Conservation (phyloP, 1,140 invertebrate genomes). For the Drosophila insularis region DNA sequence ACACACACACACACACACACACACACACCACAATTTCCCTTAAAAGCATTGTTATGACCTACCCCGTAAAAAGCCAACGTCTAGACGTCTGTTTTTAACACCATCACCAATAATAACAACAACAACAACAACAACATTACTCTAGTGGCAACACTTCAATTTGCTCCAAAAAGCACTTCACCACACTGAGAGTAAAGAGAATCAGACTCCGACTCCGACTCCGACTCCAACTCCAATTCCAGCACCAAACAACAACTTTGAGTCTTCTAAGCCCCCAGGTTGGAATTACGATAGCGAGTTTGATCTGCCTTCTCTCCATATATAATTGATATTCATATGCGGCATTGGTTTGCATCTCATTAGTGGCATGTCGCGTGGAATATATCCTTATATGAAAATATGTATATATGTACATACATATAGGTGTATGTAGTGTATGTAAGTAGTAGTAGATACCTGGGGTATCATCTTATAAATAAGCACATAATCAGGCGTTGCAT, state of each 20-base stretch:
- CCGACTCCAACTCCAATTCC: no score
- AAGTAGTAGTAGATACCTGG: slow-evolving; percentile 32
- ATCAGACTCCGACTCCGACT: neutral
- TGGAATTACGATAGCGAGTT: slow-evolving; percentile 42
- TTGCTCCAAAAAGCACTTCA: slow-evolving; percentile 15
- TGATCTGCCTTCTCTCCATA: slow-evolving; percentile 27
- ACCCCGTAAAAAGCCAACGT: slow-evolving; percentile 20
- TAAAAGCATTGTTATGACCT: slow-evolving; percentile 52
- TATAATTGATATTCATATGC: slow-evolving; percentile 77
- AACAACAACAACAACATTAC: slow-evolving; percentile 32
- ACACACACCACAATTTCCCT: slow-evolving; percentile 28
- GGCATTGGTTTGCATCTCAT: slow-evolving; percentile 67
- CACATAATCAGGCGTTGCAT: slow-evolving; percentile 77
- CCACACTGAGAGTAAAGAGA: slow-evolving; percentile 1
- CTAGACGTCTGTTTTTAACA: slow-evolving; percentile 48
- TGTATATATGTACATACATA: neutral
- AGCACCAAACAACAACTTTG: no score
- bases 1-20: neutral
- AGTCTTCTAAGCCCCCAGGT: neutral
- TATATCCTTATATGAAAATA: slow-evolving; percentile 52
- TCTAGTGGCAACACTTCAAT: neutral
- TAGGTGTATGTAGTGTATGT: slow-evolving; percentile 4
- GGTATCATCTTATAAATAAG: slow-evolving; percentile 67
- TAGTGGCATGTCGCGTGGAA: slow-evolving; percentile 49
- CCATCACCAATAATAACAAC: slow-evolving; percentile 8